Base-by-base conservation (phyloP, 2,797 vertebrate genomes). In the Cirrhinus mrigala region DNA sequence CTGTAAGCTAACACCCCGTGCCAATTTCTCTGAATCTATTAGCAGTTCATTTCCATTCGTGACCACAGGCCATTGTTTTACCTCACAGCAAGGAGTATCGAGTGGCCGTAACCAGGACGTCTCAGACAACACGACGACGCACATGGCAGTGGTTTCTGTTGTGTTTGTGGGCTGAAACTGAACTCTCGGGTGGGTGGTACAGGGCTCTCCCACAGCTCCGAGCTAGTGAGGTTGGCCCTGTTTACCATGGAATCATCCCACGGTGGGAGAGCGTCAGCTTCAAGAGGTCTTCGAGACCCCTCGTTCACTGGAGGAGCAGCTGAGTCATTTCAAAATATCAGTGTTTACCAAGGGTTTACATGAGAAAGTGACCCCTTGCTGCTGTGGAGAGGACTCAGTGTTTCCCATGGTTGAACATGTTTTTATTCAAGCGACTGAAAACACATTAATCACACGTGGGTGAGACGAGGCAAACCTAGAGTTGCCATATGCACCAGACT, bases 341-440 rank as follows among this genome's bases (percentile, higher is more conserved):
- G 60, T 91, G 92, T 94, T 94, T 92, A 91, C 91, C 86, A 37
- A 14, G 82, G 66, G 58, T 79, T 78, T 76, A 74, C 81, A 90
- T 89, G 83, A 86, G 87, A 91, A 84, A 84, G 86, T 89, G 78
- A 85, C 64, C 8, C 83, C 89, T 89, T 84, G 79, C 44, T 6
- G 58, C 87, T 91, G 86, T 86, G 88, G 89, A 81, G 87, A 83
- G 77, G 80, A 60, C 76, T 90, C 58, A 50, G 85, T 89, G 90
- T 90, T 92, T 92, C 90, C 92, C 88, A 88, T 86, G 50, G 73
- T 48, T 22, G 87, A 71, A 84, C 64, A 83, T 93, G 92, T 94
- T 94, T 93, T 92, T 91, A 92, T 90, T 91, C 77, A 87, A 56
- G 64, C 86, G 91, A 92, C 89, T 84, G 87, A 88, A 93, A 94